A percentile compares a stretch with the other conserved stretches of the same genome.
These are phyloP conservation scores for Neodiprion lecontei DNA, from an alignment of 1,140 invertebrate species.

Conservation along the genomic window DNA sequence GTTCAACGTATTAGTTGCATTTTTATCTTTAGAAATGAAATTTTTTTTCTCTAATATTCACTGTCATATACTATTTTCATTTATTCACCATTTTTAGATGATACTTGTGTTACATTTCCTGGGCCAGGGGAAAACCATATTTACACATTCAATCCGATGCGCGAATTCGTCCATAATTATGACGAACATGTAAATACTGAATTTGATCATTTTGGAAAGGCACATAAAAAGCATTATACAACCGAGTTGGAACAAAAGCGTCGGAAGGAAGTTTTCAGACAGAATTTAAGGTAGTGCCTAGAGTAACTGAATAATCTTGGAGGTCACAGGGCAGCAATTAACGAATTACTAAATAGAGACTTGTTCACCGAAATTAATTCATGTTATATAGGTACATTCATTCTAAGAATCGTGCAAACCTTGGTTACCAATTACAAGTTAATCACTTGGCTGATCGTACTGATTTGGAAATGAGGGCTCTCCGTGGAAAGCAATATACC, in stretches of 20 bases:
- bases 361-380: conserved; percentile 16
- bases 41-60: conserved; percentile 12
- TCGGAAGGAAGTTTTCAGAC: conserved; percentile 83
- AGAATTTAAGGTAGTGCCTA: conserved; percentile 78
- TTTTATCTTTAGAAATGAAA: conserved; percentile 8
- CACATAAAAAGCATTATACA: conserved; percentile 77
- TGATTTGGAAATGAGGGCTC: conserved; percentile 78
- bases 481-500: conserved; percentile 77
- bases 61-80: conserved; percentile 14
- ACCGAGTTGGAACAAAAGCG: conserved; percentile 70
- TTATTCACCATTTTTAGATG: conserved; percentile 60
- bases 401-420: conserved; percentile 81
- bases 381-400: conserved; percentile 75
- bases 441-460: conserved; percentile 91
- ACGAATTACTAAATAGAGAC: conserved; percentile 7
- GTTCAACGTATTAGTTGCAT: conserved; percentile 26
- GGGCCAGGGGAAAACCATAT: conserved; percentile 82
- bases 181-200: conserved; percentile 78
- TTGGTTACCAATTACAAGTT: conserved; percentile 77
- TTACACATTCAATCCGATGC: conserved; percentile 92
- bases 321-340: conserved; percentile 19
- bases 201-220: conserved; percentile 79
- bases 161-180: conserved; percentile 81
- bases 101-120: conserved; percentile 83
- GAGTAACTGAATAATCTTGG: conserved; percentile 20